Conservation (phyloP, 2,888 invertebrate species). For the Luperina nickerlii region DNA sequence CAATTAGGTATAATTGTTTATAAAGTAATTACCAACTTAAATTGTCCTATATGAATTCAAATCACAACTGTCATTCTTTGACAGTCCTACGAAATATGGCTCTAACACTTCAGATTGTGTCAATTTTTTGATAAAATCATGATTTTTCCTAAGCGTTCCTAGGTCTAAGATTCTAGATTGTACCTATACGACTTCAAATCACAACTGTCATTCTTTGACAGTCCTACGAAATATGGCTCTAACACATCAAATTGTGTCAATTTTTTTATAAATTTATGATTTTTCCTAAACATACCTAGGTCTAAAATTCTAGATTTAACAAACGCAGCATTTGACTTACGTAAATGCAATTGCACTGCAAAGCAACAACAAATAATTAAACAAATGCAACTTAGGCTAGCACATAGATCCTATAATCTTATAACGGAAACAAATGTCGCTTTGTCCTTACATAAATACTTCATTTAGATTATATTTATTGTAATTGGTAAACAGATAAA, state of each 20-base stretch:
- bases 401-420: conserved; percentile 28
- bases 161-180: background rate
- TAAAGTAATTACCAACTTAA: no score
- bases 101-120: no score
- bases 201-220: no score
- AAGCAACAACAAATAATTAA: conserved; percentile 4
- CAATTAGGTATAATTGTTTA: no score
- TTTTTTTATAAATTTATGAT: no score
- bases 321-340: background rate
- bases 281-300: background rate
- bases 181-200: no score
- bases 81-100: no score
- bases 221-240: no score
- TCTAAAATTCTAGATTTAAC: background rate
- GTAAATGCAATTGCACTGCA: background rate
- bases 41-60: no score
- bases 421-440: conserved; percentile 39
- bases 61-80: no score
- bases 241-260: no score
- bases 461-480: conserved; percentile 28
- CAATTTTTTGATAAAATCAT: no score
- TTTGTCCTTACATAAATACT: conserved; percentile 37
- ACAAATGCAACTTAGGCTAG: conserved; percentile 22
- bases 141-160: background rate
- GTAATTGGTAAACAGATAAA: conserved; percentile 36